Conservation (phyloP, 2,113 vertebrate species). For the Phrynosoma platyrhinos region DNA sequence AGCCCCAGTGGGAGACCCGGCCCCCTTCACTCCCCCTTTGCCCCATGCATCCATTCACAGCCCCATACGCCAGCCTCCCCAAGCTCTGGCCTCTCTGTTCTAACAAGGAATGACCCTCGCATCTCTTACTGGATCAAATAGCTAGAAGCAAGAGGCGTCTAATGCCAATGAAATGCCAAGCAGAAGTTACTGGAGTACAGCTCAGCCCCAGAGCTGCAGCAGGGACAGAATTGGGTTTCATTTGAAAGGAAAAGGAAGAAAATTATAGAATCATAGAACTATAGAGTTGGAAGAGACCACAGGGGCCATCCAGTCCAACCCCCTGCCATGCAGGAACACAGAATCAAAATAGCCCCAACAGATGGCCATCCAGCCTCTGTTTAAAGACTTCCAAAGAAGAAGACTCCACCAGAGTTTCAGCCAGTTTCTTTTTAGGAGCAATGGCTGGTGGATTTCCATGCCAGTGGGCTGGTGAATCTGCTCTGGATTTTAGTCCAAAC, state of each 20-base stretch:
- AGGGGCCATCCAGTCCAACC: too few species aligned
- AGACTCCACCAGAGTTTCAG: neutral
- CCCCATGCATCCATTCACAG: neutral
- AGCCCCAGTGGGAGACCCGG: neutral
- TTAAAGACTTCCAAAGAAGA: too few species aligned
- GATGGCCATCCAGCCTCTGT: too few species aligned
- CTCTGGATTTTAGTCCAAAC: too few species aligned
- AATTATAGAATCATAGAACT: too few species aligned
- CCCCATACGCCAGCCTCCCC: neutral
- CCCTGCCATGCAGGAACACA: too few species aligned
- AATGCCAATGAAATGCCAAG: conserved; percentile 6
- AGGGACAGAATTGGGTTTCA: neutral
- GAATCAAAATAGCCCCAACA: too few species aligned
- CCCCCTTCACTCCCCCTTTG: neutral
- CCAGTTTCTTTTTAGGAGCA: too few species aligned
- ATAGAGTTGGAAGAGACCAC: too few species aligned
- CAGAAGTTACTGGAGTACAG: neutral
- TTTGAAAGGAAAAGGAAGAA: neutral
- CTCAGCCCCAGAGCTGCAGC: neutral
- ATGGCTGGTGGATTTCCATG: too few species aligned
- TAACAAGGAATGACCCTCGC: neutral
- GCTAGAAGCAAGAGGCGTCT: neutral
- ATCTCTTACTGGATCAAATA: neutral
- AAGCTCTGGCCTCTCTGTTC: neutral
- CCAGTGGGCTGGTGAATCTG: too few species aligned